These are phyloP conservation scores for Polypterus bichir DNA, from an alignment of 2,113 vertebrate species.

Conservation along the genomic window DNA sequence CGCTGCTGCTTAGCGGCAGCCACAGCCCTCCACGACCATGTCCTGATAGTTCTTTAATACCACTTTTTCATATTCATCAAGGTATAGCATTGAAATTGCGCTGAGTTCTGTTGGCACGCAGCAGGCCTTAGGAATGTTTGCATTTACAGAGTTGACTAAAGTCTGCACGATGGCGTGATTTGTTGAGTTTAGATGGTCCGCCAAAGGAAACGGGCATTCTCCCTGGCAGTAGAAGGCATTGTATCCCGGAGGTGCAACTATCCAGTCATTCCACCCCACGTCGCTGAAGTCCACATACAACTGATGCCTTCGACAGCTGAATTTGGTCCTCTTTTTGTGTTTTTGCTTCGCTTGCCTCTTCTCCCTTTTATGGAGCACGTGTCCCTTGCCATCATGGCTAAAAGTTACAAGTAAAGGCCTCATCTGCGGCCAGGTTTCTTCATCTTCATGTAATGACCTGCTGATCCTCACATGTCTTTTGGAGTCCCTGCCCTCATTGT, in stretches of 20 bases:
- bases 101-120: slow-evolving; percentile 96
- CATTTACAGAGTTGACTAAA: slow-evolving; percentile 95
- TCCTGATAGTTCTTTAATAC: slow-evolving; percentile 98
- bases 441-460: slow-evolving; percentile 80
- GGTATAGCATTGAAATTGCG: slow-evolving; percentile 93
- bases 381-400: slow-evolving; percentile 83
- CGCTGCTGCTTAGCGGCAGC: slow-evolving; percentile 72
- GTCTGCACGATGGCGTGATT: slow-evolving; percentile 98
- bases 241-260: slow-evolving; percentile 92
- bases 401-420: slow-evolving; percentile 89
- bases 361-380: slow-evolving; percentile 76
- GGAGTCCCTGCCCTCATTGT: slow-evolving; percentile 45
- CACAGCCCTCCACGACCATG: slow-evolving; percentile 98
- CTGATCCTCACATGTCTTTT: slow-evolving; percentile 85
- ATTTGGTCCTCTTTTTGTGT: slow-evolving; percentile 77
- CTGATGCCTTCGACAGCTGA: slow-evolving; percentile 83
- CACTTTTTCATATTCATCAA: slow-evolving; percentile 95
- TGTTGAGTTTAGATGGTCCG: slow-evolving; percentile 95
- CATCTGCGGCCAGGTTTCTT: slow-evolving; percentile 77
- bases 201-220: slow-evolving; percentile 91
- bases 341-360: slow-evolving; percentile 79
- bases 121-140: slow-evolving; percentile 94
- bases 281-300: slow-evolving; percentile 97
- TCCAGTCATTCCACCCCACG: slow-evolving; percentile 98
- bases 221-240: slow-evolving; percentile 96